Conservation (phyloP, 2,888 invertebrate genomes). For the Brachylomia viminalis region DNA sequence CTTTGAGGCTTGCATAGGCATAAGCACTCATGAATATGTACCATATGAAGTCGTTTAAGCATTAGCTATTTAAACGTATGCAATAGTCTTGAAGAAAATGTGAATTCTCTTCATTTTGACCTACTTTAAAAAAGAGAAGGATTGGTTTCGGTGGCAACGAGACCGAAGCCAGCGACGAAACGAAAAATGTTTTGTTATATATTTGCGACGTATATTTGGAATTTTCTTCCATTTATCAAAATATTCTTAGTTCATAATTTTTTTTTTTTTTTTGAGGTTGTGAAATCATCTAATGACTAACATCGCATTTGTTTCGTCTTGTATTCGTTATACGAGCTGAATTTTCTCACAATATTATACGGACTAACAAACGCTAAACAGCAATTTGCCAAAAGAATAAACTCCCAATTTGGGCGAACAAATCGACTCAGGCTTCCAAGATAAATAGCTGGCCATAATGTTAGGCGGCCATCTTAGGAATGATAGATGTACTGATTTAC, state of each 20-base stretch:
- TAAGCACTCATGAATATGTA: constrained; percentile 32
- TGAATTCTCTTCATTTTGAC: background rate
- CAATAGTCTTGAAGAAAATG: background rate
- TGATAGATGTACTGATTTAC: constrained; percentile 39
- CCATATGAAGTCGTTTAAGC: background rate
- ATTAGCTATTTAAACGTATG: constrained; percentile 1
- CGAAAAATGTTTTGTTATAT: background rate
- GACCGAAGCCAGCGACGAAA: too few relatives aligned
- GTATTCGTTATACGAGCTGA: background rate
- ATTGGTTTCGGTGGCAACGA: background rate
- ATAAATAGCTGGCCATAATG: constrained; percentile 69
- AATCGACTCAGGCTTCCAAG: constrained; percentile 58
- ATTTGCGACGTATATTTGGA: background rate
- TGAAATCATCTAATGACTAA: too few relatives aligned
- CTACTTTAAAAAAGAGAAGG: background rate
- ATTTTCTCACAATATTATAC: constrained; percentile 32
- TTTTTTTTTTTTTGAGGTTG: too few relatives aligned
- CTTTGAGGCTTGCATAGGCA: constrained; percentile 17
- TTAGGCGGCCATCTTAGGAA: constrained; percentile 40
- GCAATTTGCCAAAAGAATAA: constrained; percentile 52
- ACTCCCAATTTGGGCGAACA: constrained; percentile 60
- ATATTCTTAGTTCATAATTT: background rate
- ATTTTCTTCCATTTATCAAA: background rate
- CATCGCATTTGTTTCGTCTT: background rate
- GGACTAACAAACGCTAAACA: constrained; percentile 25